Percentiles rank a stretch among this genome's conserved stretches.
These are phyloP conservation scores for Drosophila affinis DNA, from an alignment of 2,888 invertebrate species.

Conservation along the genomic window DNA sequence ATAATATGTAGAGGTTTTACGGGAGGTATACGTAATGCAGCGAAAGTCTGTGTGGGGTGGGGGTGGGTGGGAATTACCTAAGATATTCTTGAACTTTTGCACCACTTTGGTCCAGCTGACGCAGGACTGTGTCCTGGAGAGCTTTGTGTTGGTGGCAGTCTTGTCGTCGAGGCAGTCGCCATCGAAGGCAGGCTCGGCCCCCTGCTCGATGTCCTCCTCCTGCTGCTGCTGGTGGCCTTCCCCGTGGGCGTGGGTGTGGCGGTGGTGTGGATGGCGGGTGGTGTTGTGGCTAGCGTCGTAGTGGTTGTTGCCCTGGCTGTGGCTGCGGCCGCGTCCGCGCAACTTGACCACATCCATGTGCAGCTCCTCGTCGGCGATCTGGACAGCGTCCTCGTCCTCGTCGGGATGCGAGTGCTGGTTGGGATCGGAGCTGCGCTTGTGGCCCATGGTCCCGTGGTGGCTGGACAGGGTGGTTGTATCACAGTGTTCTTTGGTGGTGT, in stretches of 20 bases:
- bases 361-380: conserved; percentile 14
- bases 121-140: conserved; percentile 78
- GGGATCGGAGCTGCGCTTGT: background rate
- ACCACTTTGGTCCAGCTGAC: conserved; percentile 83
- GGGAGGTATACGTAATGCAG: background rate
- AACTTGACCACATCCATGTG: conserved; percentile 37
- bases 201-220: conserved; percentile 60
- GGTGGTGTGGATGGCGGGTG: conserved; percentile 22
- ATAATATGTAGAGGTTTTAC: background rate
- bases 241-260: conserved; percentile 30
- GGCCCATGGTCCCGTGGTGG: conserved; percentile 5
- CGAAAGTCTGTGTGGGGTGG: background rate
- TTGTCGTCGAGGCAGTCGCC: conserved; percentile 53
- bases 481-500: conserved; percentile 52
- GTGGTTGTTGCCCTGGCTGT: conserved; percentile 60
- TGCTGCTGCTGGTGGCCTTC: conserved; percentile 17
- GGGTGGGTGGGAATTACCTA: conserved; percentile 67
- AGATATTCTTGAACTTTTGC: conserved; percentile 80
- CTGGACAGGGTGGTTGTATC: conserved; percentile 44
- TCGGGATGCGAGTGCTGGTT: conserved; percentile 9
- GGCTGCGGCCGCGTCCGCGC: conserved; percentile 69
- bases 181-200: conserved; percentile 61
- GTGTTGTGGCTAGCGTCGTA: conserved; percentile 11
- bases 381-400: background rate
- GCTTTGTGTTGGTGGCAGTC: conserved; percentile 61